Base-by-base conservation (phyloP, 37 sponge, comb jelly and placozoan species). In the Cladorhizidae sp. region DNA sequence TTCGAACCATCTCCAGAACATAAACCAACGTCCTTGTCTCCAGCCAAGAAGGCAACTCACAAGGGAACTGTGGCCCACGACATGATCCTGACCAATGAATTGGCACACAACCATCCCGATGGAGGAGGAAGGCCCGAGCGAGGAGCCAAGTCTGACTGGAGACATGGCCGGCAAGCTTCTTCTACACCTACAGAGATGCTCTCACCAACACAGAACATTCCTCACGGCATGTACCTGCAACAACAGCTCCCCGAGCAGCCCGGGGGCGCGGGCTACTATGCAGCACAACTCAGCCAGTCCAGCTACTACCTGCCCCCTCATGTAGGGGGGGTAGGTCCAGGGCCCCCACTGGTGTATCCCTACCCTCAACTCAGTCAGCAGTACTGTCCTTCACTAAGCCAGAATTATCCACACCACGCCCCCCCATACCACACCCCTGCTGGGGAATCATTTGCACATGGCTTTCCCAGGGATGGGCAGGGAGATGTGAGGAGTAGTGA, bases 341-440 rank as follows among this genome's bases (percentile, higher is more conserved):
- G 64, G 40, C 62, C 39, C 0, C 59, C 23, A 25, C 59, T 26
- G 17, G 0, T 29, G n/a, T 57, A 45, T 18, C 29, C 29, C 33
- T 83, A 75, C 75, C 52, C 75, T n/a, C 75, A 83, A 51, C 75
- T 83, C 12, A 83, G 83, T 31, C 83, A 83, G 39, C 65, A 62
- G 35, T 83, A 83, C 49, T 76, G 52, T 40, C 69, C 57, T 25
- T 57, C 41, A 49, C 74, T 70, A 26, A 78, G 78, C 56, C 81
- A 58, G 41, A 39, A 39, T 12, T 42, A 42, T 36, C 7, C n/a
- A 11, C 71, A 71, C 45, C 72, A 52, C 20, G 36, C 40, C 8
- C 17, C 26, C 20, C 64, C 72, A 11, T 25, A 62, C 52, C 74
- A 59, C 11, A 5, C 25, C 0, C 72, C 62, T 3, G 49, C 49